Percentiles rank a stretch among this genome's conserved stretches.
Conservation (phyloP, 2,888 invertebrate genomes). For the Ophraella communa region DNA sequence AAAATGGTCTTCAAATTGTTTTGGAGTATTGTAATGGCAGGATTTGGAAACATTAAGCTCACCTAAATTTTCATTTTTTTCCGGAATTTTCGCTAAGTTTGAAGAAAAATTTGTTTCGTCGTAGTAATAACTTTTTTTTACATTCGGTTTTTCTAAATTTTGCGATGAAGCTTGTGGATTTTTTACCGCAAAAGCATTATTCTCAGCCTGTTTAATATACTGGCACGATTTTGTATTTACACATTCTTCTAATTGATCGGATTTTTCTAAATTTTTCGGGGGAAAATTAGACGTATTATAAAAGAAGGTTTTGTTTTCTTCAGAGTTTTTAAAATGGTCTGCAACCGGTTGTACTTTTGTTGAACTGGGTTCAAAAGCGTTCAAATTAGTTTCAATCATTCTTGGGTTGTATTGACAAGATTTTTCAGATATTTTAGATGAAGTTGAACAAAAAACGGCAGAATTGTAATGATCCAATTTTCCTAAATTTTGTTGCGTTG, state of each 20-base stretch:
- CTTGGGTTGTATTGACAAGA: not conserved
- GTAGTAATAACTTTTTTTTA: not conserved
- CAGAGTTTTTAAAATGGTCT: not conserved
- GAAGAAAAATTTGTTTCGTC: not conserved
- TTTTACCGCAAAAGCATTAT: not conserved
- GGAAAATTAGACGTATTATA: not conserved
- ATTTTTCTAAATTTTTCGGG: not conserved
- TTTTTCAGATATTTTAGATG: not conserved
- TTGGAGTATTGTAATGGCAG: constrained; percentile 6
- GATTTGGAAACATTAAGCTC: not conserved
- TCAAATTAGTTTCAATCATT: not conserved
- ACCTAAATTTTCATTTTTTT: constrained; percentile 3
- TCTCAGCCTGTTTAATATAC: not conserved
- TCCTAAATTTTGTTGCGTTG: not conserved
- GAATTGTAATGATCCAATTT: not conserved
- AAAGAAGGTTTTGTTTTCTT: not conserved
- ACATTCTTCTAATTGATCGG: not conserved
- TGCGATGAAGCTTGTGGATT: not conserved
- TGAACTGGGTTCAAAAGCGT: not conserved
- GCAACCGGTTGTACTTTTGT: not conserved
- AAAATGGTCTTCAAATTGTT: constrained; percentile 1
- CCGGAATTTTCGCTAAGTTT: not conserved
- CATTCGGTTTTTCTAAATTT: not conserved
- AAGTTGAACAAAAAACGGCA: not conserved
- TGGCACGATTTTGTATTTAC: not conserved